Evolutionary conservation across 2,797 vertebrate genomes (phyloP).

Genomic region (Hapalemur alaotrensis): DNA sequence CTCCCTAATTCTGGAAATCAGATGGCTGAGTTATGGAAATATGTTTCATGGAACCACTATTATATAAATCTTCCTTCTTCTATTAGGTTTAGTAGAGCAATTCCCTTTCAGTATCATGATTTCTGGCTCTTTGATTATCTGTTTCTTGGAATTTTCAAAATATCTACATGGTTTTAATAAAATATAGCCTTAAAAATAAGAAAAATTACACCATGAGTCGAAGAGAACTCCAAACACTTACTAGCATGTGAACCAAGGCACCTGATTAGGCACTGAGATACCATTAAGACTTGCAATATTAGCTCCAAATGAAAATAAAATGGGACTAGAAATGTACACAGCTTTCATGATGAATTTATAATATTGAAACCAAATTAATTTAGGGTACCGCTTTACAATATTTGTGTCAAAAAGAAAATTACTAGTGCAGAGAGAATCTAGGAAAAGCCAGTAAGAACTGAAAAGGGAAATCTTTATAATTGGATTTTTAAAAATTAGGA

Average conservation of each 20-base stretch:
- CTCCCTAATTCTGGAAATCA: conserved; percentile 5
- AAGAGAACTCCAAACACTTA: conserved; percentile 12
- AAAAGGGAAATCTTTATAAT: conserved; percentile 33
- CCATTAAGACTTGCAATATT: conserved; percentile 29
- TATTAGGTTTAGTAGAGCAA: not conserved
- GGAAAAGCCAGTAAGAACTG: conserved; percentile 19
- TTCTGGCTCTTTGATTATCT: not conserved
- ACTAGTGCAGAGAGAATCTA: not conserved
- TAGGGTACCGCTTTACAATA: not conserved
- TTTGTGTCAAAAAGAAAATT: conserved; percentile 10
- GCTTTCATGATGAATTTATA: conserved; percentile 33
- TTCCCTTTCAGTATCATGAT: not conserved
- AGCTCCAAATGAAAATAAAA: conserved; percentile 14
- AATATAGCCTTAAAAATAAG: not conserved
- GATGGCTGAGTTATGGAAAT: not conserved
- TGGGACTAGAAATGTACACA: not conserved
- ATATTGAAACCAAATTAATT: conserved; percentile 17
- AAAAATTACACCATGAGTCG: not conserved
- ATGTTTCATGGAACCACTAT: not conserved
- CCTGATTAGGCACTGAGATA: not conserved
- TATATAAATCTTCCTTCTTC: not conserved
- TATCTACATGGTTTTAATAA: not conserved
- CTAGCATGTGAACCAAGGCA: not conserved
- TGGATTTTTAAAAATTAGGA: conserved; percentile 29
- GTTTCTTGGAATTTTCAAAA: not conserved